Evolutionary conservation across 2,888 invertebrate genomes (phyloP).

Genomic region (Crioceris asparagi): DNA sequence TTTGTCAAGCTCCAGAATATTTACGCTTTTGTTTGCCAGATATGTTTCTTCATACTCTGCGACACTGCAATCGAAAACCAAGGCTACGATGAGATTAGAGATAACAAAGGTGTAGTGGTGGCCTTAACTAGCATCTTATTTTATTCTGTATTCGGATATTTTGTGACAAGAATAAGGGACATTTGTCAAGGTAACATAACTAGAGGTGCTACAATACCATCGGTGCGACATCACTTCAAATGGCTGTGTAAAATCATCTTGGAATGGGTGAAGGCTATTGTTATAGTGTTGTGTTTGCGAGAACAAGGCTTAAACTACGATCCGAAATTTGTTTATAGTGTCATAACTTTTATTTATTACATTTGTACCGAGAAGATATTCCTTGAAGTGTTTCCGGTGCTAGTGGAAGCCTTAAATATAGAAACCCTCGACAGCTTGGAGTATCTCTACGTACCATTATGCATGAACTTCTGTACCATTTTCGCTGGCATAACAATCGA

Average conservation of each 20-base stretch:
- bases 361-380: conserved; percentile 60
- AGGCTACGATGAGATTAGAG: conserved; percentile 16
- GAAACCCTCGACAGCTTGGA: conserved; percentile 61
- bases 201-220: conserved; percentile 14
- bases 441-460: conserved; percentile 53
- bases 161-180: conserved; percentile 30
- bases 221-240: conserved; percentile 22
- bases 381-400: conserved; percentile 50
- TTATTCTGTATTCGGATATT: conserved; percentile 35
- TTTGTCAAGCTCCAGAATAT: conserved; percentile 31
- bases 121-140: conserved; percentile 34
- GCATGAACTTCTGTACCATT: conserved; percentile 48
- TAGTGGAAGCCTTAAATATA: conserved; percentile 45
- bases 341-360: conserved; percentile 57
- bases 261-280: conserved; percentile 67
- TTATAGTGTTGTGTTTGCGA: conserved; percentile 48
- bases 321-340: conserved; percentile 52
- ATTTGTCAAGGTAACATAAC: conserved; percentile 24
- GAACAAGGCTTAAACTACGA: conserved; percentile 62
- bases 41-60: conserved; percentile 15
- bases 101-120: conserved; percentile 26
- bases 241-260: conserved; percentile 52
- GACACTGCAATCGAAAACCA: conserved; percentile 3
- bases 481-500: conserved; percentile 22
- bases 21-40: conserved; percentile 34